Percentiles rank a stretch among this genome's conserved stretches.
Conservation (phyloP, 2,888 invertebrate species). For the Phalera bucephala region DNA sequence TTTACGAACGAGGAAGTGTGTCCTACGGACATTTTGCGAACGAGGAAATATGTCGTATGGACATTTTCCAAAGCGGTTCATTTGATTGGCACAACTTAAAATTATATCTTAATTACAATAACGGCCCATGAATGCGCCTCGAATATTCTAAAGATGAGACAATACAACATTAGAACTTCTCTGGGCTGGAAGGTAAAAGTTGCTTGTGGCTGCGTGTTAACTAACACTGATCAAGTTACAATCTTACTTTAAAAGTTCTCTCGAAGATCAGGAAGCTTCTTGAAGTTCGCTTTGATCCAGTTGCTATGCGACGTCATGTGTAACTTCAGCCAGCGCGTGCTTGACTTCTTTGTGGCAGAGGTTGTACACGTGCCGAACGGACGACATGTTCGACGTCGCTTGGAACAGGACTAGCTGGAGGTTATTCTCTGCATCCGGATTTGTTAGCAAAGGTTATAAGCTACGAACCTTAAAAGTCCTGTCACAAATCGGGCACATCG, state of each 20-base stretch:
- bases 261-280: slow-evolving; percentile 85
- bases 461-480: slow-evolving; percentile 80
- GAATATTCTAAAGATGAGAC: too few relatives aligned
- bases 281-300: slow-evolving; percentile 86
- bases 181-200: too few relatives aligned
- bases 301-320: slow-evolving; percentile 85
- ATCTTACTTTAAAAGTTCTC: slow-evolving; percentile 84
- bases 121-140: too few relatives aligned
- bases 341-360: slow-evolving; percentile 85
- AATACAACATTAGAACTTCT: too few relatives aligned
- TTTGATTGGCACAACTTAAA: too few relatives aligned
- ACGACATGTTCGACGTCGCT: slow-evolving; percentile 79
- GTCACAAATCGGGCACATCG: slow-evolving; percentile 83
- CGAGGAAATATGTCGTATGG: too few relatives aligned
- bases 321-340: slow-evolving; percentile 83
- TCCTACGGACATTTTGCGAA: too few relatives aligned
- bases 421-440: slow-evolving; percentile 73
- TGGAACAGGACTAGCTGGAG: slow-evolving; percentile 73
- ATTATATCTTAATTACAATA: too few relatives aligned
- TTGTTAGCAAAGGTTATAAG: background rate
- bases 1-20: too few relatives aligned
- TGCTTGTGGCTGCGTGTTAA: too few relatives aligned
- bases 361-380: slow-evolving; percentile 84
- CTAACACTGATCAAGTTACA: too few relatives aligned
- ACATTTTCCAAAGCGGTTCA: too few relatives aligned